phyloP scores from a whole-genome alignment of 2,797 vertebrate species.

The Nyctibius grandis region DNA sequence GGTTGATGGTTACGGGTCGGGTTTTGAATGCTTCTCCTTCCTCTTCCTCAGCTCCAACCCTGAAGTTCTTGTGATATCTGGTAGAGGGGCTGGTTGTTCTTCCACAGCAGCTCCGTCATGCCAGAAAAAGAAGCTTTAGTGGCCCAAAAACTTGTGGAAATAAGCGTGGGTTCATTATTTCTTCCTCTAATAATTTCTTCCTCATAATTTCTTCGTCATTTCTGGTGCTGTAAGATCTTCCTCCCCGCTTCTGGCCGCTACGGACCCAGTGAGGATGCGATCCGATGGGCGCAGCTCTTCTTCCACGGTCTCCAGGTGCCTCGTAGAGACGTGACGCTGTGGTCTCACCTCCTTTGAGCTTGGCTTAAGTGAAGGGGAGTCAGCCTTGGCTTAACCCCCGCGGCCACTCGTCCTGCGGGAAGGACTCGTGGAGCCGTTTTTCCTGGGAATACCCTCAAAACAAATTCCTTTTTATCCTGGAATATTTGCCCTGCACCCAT shows the following conservation, averaged over 20 bases:
- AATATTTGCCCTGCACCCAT: background rate
- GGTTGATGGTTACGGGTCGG: background rate
- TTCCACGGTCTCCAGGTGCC: background rate
- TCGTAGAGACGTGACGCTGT: background rate
- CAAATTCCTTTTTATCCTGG: too few species aligned
- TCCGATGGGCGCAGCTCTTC: background rate
- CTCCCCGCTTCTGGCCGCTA: too few species aligned
- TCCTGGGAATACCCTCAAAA: background rate
- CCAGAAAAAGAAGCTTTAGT: background rate
- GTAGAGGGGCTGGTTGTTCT: background rate
- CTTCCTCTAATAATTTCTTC: background rate
- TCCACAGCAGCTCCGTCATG: fast-evolving
- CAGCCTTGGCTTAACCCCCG: too few species aligned
- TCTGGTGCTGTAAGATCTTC: too few species aligned
- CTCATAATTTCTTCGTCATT: too few species aligned
- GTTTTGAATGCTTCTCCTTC: background rate
- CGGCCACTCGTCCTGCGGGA: background rate
- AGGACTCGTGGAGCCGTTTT: fast-evolving
- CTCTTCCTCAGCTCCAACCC: background rate
- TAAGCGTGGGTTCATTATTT: fast-evolving
- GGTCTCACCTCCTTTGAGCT: background rate
- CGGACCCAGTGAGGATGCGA: too few species aligned
- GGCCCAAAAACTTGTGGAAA: background rate
- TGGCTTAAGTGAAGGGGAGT: background rate
- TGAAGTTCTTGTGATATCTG: background rate